Base-by-base conservation (phyloP, 2,888 invertebrate species). In the Campoletis raptor region DNA sequence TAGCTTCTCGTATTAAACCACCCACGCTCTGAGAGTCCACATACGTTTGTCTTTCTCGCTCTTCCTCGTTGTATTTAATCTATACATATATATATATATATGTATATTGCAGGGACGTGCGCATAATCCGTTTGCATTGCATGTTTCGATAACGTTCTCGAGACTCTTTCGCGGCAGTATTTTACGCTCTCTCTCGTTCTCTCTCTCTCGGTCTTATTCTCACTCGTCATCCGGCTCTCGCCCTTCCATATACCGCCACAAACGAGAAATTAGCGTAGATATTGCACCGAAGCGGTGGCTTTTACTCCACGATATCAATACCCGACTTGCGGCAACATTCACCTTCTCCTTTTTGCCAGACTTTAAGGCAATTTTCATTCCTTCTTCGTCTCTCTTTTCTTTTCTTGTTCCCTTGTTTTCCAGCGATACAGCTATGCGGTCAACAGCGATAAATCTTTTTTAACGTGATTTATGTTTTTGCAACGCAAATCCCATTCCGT, bases 71-170 rank as follows among this genome's bases (percentile, higher is more conserved):
- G 61, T n/a, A 36, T 24, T 69, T 37, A 61, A 77, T 66, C 36
- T 52, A n/a, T 52, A 36, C 36, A 37, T 40, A 24, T 54, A n/a
- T 78, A 78, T 52, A 67, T 48, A 69, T 79, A n/a, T n/a, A n/a
- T n/a, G n/a, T n/a, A n/a, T n/a, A n/a, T n/a, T 24, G 81, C 52
- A 84, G 78, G 73, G 73, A 81, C 77, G 76, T 81, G 86, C 81
- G 69, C 78, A 81, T 84, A 84, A 84, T 92, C 92, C 92, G 90
- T 91, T 76, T 90, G 91, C 92, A 90, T 93, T 93, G 93, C 93
- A 93, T 94, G 93, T 92, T 89, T 91, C 92, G 93, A 94, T 93
- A 93, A 93, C 91, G 90, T 91, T 89, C 85, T 82, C 85, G 79
- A 87, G 83, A 83, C 82, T 84, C 89, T 86, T 86, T 40, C 70